Percentiles rank a stretch among this genome's conserved stretches.
Evolutionary conservation across 2,113 vertebrate species (phyloP).

Genomic region (Stigmatopora argus): DNA sequence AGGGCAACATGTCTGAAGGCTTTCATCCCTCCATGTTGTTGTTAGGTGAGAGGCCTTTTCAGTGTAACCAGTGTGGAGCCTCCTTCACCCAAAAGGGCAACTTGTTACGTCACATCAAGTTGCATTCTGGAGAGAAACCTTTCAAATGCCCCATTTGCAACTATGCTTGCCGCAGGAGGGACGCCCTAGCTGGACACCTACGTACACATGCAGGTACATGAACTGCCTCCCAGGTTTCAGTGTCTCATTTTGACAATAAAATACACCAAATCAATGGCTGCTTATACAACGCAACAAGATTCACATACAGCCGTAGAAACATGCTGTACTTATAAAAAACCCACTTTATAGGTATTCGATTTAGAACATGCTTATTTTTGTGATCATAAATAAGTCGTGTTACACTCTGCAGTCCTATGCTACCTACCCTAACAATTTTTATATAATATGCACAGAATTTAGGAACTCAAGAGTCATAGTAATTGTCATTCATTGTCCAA

Average conservation of each 20-base stretch:
- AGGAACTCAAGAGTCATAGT: too few relatives aligned
- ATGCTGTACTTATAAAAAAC: neutral
- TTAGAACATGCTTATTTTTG: neutral
- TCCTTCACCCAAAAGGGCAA: slow-evolving; percentile 99
- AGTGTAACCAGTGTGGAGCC: slow-evolving; percentile 95
- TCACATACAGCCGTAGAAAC: neutral
- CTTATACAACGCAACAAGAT: neutral
- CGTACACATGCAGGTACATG: slow-evolving; percentile 87
- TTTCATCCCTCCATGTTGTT: slow-evolving; percentile 16
- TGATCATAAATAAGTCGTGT: neutral
- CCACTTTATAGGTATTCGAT: neutral
- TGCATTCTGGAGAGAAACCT: slow-evolving; percentile 95
- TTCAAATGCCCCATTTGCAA: slow-evolving; percentile 95
- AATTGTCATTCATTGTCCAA: too few relatives aligned
- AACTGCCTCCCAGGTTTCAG: neutral
- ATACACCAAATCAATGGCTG: neutral
- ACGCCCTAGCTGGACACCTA: slow-evolving; percentile 90
- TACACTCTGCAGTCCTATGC: neutral
- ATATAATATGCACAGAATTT: too few relatives aligned
- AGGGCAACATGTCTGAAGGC: neutral
- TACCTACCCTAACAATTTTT: slow-evolving; percentile 41
- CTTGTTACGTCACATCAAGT: slow-evolving; percentile 90
- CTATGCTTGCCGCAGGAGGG: slow-evolving; percentile 89
- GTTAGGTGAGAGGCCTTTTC: slow-evolving; percentile 89
- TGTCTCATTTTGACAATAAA: neutral